Evolutionary conservation across 2,888 invertebrate genomes (phyloP).

Genomic region (Trichogramma dendrolimi): DNA sequence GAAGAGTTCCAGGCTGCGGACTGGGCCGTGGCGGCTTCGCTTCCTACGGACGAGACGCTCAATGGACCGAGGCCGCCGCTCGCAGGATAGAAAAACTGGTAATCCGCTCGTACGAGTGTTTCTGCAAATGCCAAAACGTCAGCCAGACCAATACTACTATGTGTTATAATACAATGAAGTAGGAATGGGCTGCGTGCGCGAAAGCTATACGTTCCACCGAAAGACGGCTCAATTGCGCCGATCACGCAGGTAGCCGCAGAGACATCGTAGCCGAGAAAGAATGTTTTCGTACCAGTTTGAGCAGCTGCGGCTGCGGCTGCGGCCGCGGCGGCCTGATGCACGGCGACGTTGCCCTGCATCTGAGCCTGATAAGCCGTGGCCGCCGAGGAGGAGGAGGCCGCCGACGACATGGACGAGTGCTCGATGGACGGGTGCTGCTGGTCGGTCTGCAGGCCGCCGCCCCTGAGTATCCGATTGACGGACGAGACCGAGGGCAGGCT

Average conservation of each 20-base stretch:
- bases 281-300: background rate
- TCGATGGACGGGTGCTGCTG: slow-evolving; percentile 33
- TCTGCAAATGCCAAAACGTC: slow-evolving; percentile 34
- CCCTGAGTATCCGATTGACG: slow-evolving; percentile 87
- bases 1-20: slow-evolving; percentile 48
- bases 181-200: too few species aligned
- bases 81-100: slow-evolving; percentile 49
- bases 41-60: slow-evolving; percentile 44
- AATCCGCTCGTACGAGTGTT: slow-evolving; percentile 47
- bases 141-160: too few species aligned
- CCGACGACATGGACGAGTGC: background rate
- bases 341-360: slow-evolving; percentile 37
- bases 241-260: background rate
- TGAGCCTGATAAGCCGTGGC: slow-evolving; percentile 41
- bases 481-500: slow-evolving; percentile 91
- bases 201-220: too few species aligned
- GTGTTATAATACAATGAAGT: too few species aligned
- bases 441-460: slow-evolving; percentile 75
- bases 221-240: background rate
- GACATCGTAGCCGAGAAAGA: background rate
- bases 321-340: slow-evolving; percentile 15
- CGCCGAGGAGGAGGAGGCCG: slow-evolving; percentile 35
- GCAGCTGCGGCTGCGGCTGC: background rate
- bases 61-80: slow-evolving; percentile 46
- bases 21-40: slow-evolving; percentile 36